These are phyloP conservation scores for Otolemur garnettii DNA, from an alignment of 2,113 vertebrate species.

Conservation along the genomic window DNA sequence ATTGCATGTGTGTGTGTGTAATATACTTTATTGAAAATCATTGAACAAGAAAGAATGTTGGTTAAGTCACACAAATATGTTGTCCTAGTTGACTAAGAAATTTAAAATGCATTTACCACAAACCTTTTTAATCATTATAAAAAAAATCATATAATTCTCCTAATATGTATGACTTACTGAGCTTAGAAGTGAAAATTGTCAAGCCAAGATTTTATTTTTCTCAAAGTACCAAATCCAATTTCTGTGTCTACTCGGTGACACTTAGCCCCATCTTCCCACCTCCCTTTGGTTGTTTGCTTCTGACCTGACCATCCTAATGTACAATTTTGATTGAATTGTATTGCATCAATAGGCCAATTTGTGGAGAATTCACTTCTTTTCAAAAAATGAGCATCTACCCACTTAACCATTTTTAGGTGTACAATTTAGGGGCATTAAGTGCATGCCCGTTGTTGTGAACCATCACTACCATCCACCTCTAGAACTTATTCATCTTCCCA, in stretches of 20 bases:
- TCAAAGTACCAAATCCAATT: background rate
- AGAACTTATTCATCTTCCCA: background rate
- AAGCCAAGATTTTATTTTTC: conserved; percentile 10
- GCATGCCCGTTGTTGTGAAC: background rate
- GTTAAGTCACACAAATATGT: background rate
- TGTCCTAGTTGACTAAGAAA: conserved; percentile 48
- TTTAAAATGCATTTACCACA: background rate
- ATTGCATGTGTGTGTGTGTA: background rate
- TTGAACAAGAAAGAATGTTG: conserved; percentile 33
- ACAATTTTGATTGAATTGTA: background rate
- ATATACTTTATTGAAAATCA: background rate
- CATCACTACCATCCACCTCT: background rate
- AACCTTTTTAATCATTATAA: conserved; percentile 18
- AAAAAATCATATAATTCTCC: background rate
- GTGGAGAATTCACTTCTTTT: background rate
- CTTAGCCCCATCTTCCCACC: background rate
- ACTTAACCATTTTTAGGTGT: background rate
- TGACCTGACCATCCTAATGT: background rate
- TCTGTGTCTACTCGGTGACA: background rate
- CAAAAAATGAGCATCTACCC: background rate
- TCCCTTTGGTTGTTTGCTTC: background rate
- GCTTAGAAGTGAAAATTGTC: background rate
- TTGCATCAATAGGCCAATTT: background rate
- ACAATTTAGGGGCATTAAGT: background rate
- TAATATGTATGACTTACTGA: background rate